These are phyloP conservation scores for Phragmatobia fuliginosa DNA, from an alignment of 2,888 invertebrate species.

Conservation along the genomic window DNA sequence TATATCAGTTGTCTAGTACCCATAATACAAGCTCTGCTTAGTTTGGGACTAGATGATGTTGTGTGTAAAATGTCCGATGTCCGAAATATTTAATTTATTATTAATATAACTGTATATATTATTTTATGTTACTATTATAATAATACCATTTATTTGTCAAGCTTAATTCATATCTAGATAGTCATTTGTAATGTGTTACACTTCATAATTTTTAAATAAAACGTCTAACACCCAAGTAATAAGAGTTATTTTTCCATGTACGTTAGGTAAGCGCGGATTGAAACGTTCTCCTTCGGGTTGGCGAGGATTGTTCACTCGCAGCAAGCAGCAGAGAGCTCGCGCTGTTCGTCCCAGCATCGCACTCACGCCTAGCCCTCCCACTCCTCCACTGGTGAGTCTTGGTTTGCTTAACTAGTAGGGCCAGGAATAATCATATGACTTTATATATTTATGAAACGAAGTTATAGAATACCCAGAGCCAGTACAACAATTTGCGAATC, in stretches of 20 bases:
- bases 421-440: too few relatives aligned
- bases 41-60: too few relatives aligned
- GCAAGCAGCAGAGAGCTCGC: constrained; percentile 74
- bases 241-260: not conserved
- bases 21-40: too few relatives aligned
- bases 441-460: too few relatives aligned
- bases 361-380: constrained; percentile 38
- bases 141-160: too few relatives aligned
- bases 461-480: too few relatives aligned
- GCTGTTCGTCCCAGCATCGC: constrained; percentile 22
- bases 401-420: too few relatives aligned
- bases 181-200: not conserved
- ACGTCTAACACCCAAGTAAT: not conserved
- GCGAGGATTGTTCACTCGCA: constrained; percentile 92
- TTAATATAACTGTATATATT: not conserved
- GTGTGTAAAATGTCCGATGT: too few relatives aligned
- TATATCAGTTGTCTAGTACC: too few relatives aligned
- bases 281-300: constrained; percentile 92
- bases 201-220: not conserved
- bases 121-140: too few relatives aligned
- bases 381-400: constrained; percentile 23
- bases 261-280: constrained; percentile 86
- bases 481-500: too few relatives aligned
- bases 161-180: not conserved
- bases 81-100: too few relatives aligned